A percentile compares a stretch with the other conserved stretches of the same genome.
Conservation (phyloP, 2,113 vertebrate species). For the Callaeas wilsoni region DNA sequence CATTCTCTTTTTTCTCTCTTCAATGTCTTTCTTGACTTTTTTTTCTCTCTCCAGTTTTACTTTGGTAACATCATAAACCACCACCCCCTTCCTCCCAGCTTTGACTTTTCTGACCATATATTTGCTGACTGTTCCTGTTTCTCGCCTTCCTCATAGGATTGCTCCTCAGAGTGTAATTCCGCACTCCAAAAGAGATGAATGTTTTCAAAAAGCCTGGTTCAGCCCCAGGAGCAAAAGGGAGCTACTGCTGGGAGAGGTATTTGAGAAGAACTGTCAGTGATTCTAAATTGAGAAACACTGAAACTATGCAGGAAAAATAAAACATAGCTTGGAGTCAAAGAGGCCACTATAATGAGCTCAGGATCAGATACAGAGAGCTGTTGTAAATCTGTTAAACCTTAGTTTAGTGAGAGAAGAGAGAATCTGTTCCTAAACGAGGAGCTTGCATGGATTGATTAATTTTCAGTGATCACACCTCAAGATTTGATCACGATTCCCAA, state of each 20-base stretch:
- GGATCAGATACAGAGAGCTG: not conserved
- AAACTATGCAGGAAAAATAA: not conserved
- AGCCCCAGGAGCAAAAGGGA: not conserved
- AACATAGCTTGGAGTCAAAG: not conserved
- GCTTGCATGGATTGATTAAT: not conserved
- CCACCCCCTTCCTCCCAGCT: not conserved
- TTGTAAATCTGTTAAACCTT: not conserved
- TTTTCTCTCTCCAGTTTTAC: not conserved
- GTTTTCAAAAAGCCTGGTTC: not conserved
- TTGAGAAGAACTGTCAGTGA: not conserved
- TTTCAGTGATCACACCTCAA: not conserved
- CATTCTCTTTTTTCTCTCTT: not conserved
- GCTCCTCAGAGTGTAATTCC: slow-evolving; percentile 3
- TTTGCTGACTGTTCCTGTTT: slow-evolving; percentile 7
- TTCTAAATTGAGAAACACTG: not conserved
- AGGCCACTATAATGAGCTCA: not conserved
- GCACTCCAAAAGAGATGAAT: not conserved
- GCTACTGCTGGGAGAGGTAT: not conserved
- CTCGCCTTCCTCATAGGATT: not conserved
- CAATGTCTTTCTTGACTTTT: not conserved
- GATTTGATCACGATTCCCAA: not conserved
- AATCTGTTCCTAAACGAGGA: not conserved
- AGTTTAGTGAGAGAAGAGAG: not conserved
- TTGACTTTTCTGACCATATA: slow-evolving; percentile 3
- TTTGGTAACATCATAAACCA: not conserved